Base-by-base conservation (phyloP, 2,888 invertebrate genomes). In the Tribolium freemani region DNA sequence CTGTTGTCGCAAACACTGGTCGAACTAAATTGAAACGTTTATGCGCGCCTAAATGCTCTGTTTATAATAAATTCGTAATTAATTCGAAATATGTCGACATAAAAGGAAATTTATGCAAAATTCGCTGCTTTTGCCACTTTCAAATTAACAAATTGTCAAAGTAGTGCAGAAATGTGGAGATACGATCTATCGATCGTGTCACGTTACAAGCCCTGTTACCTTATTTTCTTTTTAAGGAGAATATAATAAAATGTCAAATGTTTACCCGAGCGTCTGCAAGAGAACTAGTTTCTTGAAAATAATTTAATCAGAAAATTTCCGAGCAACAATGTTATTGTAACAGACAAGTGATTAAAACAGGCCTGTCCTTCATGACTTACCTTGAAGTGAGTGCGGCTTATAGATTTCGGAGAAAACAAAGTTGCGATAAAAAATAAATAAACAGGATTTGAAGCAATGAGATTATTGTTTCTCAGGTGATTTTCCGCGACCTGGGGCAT, bases 251-350 rank as follows among this genome's bases (percentile, higher is more conserved):
- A 58, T 58, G 58, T 58, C 58, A 58, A 45, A 16, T 44, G 58
- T 58, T 20, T 30, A 21, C 10, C 38, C 38, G 31, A 58, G 31
- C 45, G 58, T 26, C 26, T 26, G 26, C 26, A 26, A 26, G 45
- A 45, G n/a, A 58, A 58, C 58, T 58, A 9, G 58, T 58, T 54
- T 50, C 46, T 46, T 16, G 31, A 31, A 63, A 63, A 51, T 63
- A 63, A 63, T 51, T 63, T 50, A 50, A 51, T 63, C 51, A 26
- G 38, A 63, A 60, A 63, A 50, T 63, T 63, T 63, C 63, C 63
- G 38, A 16, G 9, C n/a, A n/a, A 63, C 51, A 63, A 51, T 21
- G 50, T 11, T 9, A 51, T 48, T 51, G 51, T 63, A 31, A 51
- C 46, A 11, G 20, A 31, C 16, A 57, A 31, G 31, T 63, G 48